phyloP scores from a whole-genome alignment of 2,113 vertebrate species.

The Nibea coibor region DNA sequence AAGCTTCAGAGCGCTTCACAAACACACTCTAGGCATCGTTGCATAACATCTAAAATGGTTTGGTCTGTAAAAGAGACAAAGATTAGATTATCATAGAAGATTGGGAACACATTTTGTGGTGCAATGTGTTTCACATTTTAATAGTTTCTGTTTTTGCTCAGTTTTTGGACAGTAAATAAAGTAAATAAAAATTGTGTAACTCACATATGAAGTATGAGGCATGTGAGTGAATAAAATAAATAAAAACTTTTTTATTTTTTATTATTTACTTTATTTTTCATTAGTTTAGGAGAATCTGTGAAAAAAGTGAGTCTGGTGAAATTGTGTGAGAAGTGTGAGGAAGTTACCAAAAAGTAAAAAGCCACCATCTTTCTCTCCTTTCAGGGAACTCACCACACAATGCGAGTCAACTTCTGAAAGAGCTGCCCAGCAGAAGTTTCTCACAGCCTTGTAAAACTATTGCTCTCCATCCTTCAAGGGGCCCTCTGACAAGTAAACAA shows the following conservation, averaged over 20 bases:
- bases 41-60: not conserved
- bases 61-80: not conserved
- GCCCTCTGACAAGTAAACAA: not conserved
- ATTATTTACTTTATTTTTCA: no score
- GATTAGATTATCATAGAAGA: not conserved
- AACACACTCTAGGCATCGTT: not conserved
- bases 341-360: not conserved
- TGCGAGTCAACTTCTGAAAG: not conserved
- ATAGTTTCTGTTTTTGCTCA: not conserved
- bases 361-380: not conserved
- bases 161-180: not conserved
- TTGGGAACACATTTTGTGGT: not conserved
- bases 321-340: not conserved
- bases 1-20: not conserved
- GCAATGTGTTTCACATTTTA: not conserved
- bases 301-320: not conserved
- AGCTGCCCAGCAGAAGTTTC: not conserved
- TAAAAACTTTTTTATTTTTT: not conserved
- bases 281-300: not conserved
- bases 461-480: conserved; percentile 9
- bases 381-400: not conserved
- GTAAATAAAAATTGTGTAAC: not conserved
- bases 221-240: not conserved
- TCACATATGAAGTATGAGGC: not conserved
- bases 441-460: not conserved